These are phyloP conservation scores for Platysteira castanea DNA, from an alignment of 2,113 vertebrate species.

Conservation along the genomic window DNA sequence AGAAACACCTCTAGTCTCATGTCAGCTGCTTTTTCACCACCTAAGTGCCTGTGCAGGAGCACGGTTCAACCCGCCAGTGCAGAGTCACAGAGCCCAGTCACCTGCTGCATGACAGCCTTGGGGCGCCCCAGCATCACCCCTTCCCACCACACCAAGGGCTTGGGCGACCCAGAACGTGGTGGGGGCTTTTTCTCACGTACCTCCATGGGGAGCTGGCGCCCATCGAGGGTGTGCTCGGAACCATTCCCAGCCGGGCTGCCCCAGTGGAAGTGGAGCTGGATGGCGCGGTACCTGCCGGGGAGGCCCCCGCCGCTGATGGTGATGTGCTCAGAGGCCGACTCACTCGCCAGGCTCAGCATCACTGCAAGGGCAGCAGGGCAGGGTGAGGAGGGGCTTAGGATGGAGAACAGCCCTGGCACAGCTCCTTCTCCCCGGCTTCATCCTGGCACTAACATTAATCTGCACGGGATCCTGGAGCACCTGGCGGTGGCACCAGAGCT, in stretches of 20 bases:
- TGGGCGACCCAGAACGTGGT: fast-evolving
- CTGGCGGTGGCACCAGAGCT: fast-evolving
- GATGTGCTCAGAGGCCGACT: constrained; percentile 50
- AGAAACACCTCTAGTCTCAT: not conserved
- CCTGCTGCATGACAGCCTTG: not conserved
- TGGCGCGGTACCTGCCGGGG: constrained; percentile 63
- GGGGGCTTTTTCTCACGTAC: constrained; percentile 25
- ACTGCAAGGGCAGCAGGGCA: not conserved
- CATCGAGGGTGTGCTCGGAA: constrained; percentile 81
- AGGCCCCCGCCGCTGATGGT: constrained; percentile 75
- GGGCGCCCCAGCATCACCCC: not conserved
- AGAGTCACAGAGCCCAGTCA: fast-evolving
- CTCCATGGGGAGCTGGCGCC: constrained; percentile 81
- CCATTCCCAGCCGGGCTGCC: constrained; percentile 70
- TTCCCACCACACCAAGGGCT: not conserved
- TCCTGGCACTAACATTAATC: not conserved
- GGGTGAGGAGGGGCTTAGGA: not conserved
- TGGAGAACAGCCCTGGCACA: not conserved
- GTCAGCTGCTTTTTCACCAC: not conserved
- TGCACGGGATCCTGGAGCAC: not conserved
- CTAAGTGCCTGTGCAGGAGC: not conserved
- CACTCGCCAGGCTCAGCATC: constrained; percentile 63
- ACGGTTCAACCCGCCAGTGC: fast-evolving
- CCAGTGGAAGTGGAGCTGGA: constrained; percentile 90
- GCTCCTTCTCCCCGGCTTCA: not conserved